Base-by-base conservation (phyloP, 2,888 invertebrate genomes). In the Athrips mouffetella region DNA sequence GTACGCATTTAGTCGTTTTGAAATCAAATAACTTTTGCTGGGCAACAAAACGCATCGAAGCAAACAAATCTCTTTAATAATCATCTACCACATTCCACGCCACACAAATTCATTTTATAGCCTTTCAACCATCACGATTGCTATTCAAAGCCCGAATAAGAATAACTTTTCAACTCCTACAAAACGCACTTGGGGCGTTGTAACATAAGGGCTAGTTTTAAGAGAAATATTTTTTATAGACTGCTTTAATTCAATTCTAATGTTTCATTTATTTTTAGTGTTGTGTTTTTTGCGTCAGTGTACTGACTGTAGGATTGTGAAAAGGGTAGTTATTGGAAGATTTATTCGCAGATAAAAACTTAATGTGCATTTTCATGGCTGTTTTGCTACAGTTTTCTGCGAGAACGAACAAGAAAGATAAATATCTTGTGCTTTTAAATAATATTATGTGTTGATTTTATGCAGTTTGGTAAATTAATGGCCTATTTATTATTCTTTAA, bases 51-150 rank as follows among this genome's bases (percentile, higher is more conserved):
- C 35, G 50, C 55, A 61, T 35, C 53, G 40, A 3, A 20, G 50
- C 49, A 57, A 60, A 55, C 54, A 54, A 60, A 55, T 63, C 51
- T 27, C 44, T 37, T 48, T 55, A 53, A 49, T 54, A 52, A 51
- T 50, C 47, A 41, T 31, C 44, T 45, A 42, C 46, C 49, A 35
- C 47, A 52, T 47, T 30, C 50, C 23, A 51, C 52, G 44, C 57
- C 48, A 40, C 53, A 61, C 59, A 57, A 61, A 67, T 65, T 66
- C 59, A 60, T 52, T 70, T 70, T 63, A 69, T 57, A 47, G 56
- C 60, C 52, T 57, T 56, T 55, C 51, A 62, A 63, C 55, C 60
- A n/a, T n/a, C n/a, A 60, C 59, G 54, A 51, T 54, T 57, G 56
- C 52, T 52, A 53, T 57, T 49, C 31, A 30, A n/a, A 27, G 6